Evolutionary conservation across 2,888 invertebrate genomes (phyloP), one percentile per base, ranked within the genome.

Genomic region (Ferdinandea cuprea): DNA sequence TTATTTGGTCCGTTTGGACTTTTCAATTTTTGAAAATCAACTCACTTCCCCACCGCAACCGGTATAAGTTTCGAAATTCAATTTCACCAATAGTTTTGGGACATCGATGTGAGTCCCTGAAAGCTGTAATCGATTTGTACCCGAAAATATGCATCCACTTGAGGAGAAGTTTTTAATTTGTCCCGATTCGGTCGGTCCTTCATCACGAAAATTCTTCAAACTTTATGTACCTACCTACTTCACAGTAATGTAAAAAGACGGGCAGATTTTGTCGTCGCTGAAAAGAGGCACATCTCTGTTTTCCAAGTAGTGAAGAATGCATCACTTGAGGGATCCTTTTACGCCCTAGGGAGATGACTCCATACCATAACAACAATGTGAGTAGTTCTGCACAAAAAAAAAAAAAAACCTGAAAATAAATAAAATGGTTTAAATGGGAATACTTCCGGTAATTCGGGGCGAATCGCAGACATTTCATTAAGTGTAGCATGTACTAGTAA

Each of bases 371-470:
- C 21, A 30, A 40, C 35, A 40, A 11, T 48, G 3, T 66, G 56
- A 74, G 68, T 59, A 74, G 76, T 76, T 76, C 44, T 44, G 68
- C 19, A 30, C 42, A 25, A 2, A 3, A 58, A 32, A 42, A 56
- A 58, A 21, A 40, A 40, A 54, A 42, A 28, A 25, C 3, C 19
- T 48, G 52, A 54, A 73, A 69, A 6, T 56, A 74, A 79, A 65
- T 76, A 65, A 80, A 80, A 74, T 76, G 80, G 71, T 44, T 69
- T n/a, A 74, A 76, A 65, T 66, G 77, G 66, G 59, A 77, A 72
- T 77, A 81, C 81, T 81, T 77, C 80, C 80, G 80, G 77, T 77
- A 40, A 52, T 19, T 30, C 11, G 1, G 9, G 30, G 17, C 48
- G 61, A 68, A 68, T 37, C 58, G 76, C 71, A 81, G 80, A 76